Conservation (phyloP, 2,113 vertebrate genomes). For the Heterochromis multidens region DNA sequence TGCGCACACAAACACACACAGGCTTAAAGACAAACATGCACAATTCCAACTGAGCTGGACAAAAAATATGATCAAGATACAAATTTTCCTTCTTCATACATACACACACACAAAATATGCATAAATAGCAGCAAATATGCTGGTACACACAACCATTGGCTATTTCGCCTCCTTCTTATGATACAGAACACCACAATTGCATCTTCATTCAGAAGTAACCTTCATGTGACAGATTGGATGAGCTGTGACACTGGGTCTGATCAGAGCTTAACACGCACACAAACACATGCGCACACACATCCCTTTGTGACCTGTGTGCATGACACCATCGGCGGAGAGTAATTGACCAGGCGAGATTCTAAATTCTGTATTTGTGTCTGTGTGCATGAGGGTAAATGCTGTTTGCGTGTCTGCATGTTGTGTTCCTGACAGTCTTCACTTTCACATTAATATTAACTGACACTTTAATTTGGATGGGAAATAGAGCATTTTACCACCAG, state of each 20-base stretch:
- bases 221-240: constrained; percentile 61
- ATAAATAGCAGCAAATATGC: not conserved
- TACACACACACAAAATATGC: not conserved
- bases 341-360: constrained; percentile 50
- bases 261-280: not conserved
- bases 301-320: constrained; percentile 32
- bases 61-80: not conserved
- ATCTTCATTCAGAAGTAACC: constrained; percentile 47
- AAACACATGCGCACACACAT: not conserved
- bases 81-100: not conserved
- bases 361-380: constrained; percentile 50
- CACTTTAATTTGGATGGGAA: constrained; percentile 76
- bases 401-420: constrained; percentile 18
- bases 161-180: not conserved
- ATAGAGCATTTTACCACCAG: constrained; percentile 71
- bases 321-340: constrained; percentile 38
- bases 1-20: not conserved
- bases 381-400: constrained; percentile 10
- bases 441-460: constrained; percentile 75
- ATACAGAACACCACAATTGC: not conserved
- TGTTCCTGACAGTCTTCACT: constrained; percentile 62
- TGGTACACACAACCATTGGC: not conserved
- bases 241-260: constrained; percentile 19
- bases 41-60: not conserved
- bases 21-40: not conserved